These are phyloP conservation scores for Scaptomyza montana DNA, from an alignment of 1,140 invertebrate species.

Conservation along the genomic window DNA sequence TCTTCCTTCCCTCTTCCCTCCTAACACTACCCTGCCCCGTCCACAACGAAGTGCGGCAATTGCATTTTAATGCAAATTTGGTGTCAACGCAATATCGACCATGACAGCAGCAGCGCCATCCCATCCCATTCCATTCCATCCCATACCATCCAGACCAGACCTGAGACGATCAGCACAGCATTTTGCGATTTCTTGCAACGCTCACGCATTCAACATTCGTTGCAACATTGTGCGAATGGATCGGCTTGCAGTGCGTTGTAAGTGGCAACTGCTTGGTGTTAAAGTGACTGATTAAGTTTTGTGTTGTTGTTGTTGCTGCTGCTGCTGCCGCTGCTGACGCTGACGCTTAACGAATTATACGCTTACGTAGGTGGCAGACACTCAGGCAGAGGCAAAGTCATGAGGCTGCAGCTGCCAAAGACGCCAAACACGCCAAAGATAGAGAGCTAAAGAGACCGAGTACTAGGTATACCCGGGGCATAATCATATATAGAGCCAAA, in stretches of 20 bases:
- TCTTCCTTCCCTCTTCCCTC: too few relatives aligned
- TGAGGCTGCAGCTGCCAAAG: slow-evolving; percentile 24
- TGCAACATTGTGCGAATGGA: slow-evolving; percentile 19
- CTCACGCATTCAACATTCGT: slow-evolving; percentile 53
- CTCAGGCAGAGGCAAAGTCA: slow-evolving; percentile 49
- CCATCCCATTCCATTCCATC: slow-evolving; percentile 8
- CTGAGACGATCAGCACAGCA: slow-evolving; percentile 27
- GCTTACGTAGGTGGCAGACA: slow-evolving; percentile 81
- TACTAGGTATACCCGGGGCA: neutral
- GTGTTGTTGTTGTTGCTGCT: slow-evolving; percentile 56
- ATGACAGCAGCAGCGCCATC: slow-evolving; percentile 60
- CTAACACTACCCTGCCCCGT: too few relatives aligned
- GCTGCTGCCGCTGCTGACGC: slow-evolving; percentile 33
- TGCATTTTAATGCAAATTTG: slow-evolving; percentile 82
- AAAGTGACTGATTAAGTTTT: slow-evolving; percentile 82
- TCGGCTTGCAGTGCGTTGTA: slow-evolving; percentile 36
- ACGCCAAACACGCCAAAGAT: neutral
- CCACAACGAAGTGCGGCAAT: slow-evolving; percentile 38
- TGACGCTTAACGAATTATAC: slow-evolving; percentile 81
- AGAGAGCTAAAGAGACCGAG: neutral
- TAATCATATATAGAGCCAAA: slow-evolving; percentile 60
- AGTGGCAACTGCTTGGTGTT: slow-evolving; percentile 65
- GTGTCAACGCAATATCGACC: slow-evolving; percentile 82
- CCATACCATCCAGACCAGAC: slow-evolving; percentile 12
- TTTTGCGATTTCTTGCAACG: slow-evolving; percentile 40